Percentiles rank a stretch among this genome's conserved stretches.
Conservation (phyloP, 1,140 invertebrate species). For the Planococcus citri region DNA sequence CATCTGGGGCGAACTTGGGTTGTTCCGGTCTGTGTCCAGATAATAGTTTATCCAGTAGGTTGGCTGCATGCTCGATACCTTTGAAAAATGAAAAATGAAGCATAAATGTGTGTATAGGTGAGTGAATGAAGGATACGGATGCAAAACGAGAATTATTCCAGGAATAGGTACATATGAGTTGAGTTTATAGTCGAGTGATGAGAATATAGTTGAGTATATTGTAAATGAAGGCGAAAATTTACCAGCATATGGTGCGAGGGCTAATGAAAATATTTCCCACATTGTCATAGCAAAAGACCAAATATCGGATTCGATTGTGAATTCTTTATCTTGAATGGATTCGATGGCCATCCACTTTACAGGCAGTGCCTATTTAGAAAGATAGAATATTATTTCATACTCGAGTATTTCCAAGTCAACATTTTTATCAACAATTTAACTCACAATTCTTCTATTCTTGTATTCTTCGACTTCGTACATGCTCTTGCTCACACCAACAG, state of each 20-base stretch:
- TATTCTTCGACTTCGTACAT: conserved; percentile 50
- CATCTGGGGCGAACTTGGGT: conserved; percentile 60
- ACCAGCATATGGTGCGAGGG: conserved; percentile 74
- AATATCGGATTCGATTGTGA: conserved; percentile 78
- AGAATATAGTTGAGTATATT: background rate
- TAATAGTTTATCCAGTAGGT: conserved; percentile 57
- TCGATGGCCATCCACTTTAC: conserved; percentile 76
- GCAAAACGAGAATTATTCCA: conserved; percentile 8
- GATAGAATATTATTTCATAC: conserved; percentile 82
- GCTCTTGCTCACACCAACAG: conserved; percentile 55
- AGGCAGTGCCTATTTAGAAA: too few species aligned
- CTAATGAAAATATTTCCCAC: conserved; percentile 89
- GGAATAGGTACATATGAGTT: background rate
- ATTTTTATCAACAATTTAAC: too few species aligned
- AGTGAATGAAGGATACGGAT: too few species aligned
- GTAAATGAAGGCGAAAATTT: too few species aligned
- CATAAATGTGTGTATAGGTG: too few species aligned
- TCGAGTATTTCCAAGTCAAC: too few species aligned
- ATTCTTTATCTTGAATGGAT: conserved; percentile 62
- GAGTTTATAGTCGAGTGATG: too few species aligned
- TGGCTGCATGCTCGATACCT: conserved; percentile 53
- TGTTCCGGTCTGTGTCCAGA: conserved; percentile 77
- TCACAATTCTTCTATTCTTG: conserved; percentile 45
- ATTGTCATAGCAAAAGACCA: conserved; percentile 88
- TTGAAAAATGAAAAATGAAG: too few species aligned